Evolutionary conservation across 2,797 vertebrate genomes (phyloP).

Genomic region (Anas flavirostris): DNA sequence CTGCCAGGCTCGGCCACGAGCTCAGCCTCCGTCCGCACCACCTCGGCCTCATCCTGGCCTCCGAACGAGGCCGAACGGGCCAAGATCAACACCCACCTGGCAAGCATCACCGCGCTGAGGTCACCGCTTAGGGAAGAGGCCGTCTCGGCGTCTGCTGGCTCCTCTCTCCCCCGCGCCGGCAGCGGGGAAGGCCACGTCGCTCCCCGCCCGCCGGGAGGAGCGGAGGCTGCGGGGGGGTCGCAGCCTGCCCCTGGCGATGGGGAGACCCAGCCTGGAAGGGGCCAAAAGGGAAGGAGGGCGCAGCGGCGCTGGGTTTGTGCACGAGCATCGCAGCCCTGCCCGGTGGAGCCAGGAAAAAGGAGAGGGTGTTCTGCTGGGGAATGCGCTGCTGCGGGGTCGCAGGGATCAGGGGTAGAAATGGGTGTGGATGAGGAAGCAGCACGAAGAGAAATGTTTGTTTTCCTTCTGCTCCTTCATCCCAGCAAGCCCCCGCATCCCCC

Average conservation of each 20-base stretch:
- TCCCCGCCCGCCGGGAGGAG: neutral
- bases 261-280: neutral
- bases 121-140: slow-evolving; percentile 43
- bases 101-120: neutral
- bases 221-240: neutral
- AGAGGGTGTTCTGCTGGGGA: neutral
- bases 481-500: neutral
- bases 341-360: neutral
- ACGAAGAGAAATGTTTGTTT: neutral
- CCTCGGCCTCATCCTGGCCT: slow-evolving; percentile 21
- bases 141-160: neutral
- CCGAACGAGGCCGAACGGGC: fast-evolving
- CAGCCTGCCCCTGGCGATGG: neutral
- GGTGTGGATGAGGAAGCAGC: neutral
- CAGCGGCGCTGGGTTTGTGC: neutral
- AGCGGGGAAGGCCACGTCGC: neutral
- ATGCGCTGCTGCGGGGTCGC: neutral
- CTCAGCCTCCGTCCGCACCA: neutral
- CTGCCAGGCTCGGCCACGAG: neutral
- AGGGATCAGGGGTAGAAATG: neutral
- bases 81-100: slow-evolving; percentile 62
- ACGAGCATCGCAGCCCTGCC: too few species aligned
- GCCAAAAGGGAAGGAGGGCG: neutral
- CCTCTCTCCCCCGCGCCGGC: neutral
- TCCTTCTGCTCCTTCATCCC: neutral